phyloP scores from a whole-genome alignment of 64 coral and sea anemone species.

The Dendrophyllia cribrosa region DNA sequence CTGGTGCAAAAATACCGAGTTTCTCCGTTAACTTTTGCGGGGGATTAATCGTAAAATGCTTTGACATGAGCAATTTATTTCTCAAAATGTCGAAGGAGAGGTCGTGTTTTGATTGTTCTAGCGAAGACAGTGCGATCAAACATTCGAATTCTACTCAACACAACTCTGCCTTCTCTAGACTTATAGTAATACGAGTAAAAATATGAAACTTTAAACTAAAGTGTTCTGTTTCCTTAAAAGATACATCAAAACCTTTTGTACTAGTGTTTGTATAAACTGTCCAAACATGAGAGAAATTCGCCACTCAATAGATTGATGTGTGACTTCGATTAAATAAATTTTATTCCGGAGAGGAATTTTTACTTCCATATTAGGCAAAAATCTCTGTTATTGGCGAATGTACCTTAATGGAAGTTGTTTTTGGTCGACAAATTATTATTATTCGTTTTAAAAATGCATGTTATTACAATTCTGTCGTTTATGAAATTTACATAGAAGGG shows the following conservation, averaged over 20 bases:
- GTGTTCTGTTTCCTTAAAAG: not conserved
- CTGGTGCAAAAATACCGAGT: not conserved
- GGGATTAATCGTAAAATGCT: not conserved
- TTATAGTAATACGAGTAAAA: not conserved
- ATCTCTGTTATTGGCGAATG: slow-evolving; percentile 9
- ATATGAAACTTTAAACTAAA: not conserved
- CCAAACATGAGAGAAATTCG: not conserved
- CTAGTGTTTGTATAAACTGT: slow-evolving; percentile 23
- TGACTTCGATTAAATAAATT: slow-evolving; percentile 34
- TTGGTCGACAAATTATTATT: not conserved
- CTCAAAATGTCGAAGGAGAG: not conserved
- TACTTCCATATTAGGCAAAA: slow-evolving; percentile 57
- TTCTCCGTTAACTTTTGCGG: not conserved
- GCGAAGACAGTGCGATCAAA: not conserved
- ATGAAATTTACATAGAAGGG: not conserved
- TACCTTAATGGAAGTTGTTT: not conserved
- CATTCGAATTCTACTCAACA: not conserved
- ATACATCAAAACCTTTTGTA: not conserved
- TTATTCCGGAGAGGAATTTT: slow-evolving; percentile 9
- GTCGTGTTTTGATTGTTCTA: not conserved
- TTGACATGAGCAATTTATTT: not conserved
- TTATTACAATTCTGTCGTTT: not conserved
- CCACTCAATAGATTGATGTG: not conserved
- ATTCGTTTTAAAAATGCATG: not conserved
- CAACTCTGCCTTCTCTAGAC: not conserved